phyloP scores from a whole-genome alignment of 2,888 invertebrate genomes.

The Eupithecia subfuscata region DNA sequence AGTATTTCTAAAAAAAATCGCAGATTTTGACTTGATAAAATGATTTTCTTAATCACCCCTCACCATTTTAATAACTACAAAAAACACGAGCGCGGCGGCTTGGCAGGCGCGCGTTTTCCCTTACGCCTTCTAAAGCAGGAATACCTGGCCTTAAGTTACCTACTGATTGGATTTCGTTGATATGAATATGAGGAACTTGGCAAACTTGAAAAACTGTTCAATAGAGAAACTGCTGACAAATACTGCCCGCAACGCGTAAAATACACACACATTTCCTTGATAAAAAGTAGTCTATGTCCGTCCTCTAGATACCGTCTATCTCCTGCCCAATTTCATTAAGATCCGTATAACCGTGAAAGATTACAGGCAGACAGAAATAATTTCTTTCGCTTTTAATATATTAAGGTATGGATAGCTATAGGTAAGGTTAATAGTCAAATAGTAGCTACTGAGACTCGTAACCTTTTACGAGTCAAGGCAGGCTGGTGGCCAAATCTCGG shows the following conservation, averaged over 20 bases:
- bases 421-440: background rate
- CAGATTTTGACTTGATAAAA: no score
- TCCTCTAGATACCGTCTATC: background rate
- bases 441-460: background rate
- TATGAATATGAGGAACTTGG: background rate
- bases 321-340: background rate
- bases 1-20: no score
- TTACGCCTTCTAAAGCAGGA: no score
- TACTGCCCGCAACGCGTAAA: background rate
- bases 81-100: no score
- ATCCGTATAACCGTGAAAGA: background rate
- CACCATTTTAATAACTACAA: no score
- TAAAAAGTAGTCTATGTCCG: background rate
- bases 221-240: background rate
- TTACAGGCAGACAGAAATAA: background rate
- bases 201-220: background rate
- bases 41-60: no score
- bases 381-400: background rate
- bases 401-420: background rate
- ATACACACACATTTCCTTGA: background rate
- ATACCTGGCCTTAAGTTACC: no score
- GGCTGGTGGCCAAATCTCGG: constrained; percentile 13
- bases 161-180: background rate
- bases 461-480: constrained; percentile 4
- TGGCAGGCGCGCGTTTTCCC: no score